These are phyloP conservation scores for Muraenolepis orangiensis DNA, from an alignment of 2,797 vertebrate genomes.

Conservation along the genomic window DNA sequence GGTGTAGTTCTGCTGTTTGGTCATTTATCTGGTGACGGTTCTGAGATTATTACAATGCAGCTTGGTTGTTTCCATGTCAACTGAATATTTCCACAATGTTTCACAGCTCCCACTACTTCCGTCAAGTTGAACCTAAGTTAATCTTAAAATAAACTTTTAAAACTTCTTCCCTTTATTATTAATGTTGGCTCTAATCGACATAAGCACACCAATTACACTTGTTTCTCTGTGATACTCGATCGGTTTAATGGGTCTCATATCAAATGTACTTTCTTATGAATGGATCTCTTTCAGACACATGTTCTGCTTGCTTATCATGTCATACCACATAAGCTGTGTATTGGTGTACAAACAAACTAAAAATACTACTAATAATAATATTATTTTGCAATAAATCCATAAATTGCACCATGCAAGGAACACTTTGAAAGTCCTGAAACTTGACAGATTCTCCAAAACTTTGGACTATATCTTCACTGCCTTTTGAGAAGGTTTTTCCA, in stretches of 20 bases:
- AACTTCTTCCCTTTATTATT: neutral
- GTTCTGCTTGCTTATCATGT: neutral
- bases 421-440: neutral
- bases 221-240: neutral
- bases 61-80: neutral
- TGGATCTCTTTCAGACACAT: neutral
- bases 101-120: neutral
- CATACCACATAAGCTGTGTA: neutral
- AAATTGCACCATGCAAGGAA: neutral
- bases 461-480: slow-evolving; percentile 40
- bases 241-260: neutral
- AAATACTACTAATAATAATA: no score
- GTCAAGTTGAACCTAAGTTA: neutral
- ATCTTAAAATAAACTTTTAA: neutral
- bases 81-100: neutral
- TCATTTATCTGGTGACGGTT: no score
- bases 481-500: slow-evolving; percentile 41
- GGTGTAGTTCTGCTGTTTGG: no score
- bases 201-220: neutral
- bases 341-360: neutral
- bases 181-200: neutral
- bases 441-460: neutral
- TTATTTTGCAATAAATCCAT: neutral
- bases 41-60: neutral
- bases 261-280: neutral